These are phyloP conservation scores for Catamblyrhynchus diadema DNA, from an alignment of 2,797 vertebrate genomes.

Conservation along the genomic window DNA sequence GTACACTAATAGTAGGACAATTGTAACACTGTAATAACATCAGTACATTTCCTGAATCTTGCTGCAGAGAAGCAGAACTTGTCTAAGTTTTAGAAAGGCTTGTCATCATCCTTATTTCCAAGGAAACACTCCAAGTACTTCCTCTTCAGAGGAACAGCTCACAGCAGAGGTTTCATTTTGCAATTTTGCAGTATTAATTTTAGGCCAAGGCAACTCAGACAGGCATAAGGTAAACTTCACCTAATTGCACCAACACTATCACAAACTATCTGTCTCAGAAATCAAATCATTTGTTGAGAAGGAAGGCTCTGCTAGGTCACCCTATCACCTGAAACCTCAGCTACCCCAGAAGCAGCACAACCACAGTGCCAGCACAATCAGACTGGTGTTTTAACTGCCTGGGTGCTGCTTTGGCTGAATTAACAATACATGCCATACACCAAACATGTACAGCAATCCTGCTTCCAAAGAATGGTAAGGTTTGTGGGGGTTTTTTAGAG, in stretches of 20 bases:
- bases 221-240: not conserved
- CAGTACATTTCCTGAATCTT: not conserved
- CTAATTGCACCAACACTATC: not conserved
- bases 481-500: not conserved
- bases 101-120: not conserved
- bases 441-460: not conserved
- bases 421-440: not conserved
- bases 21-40: not conserved
- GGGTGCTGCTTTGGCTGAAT: not conserved
- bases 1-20: conserved; percentile 7
- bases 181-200: not conserved
- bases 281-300: not conserved
- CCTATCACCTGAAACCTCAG: not conserved
- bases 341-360: not conserved
- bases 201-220: not conserved
- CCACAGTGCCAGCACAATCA: not conserved
- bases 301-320: not conserved
- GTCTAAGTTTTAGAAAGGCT: conserved; percentile 17
- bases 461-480: not conserved
- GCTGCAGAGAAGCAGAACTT: not conserved
- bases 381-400: not conserved
- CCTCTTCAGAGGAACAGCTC: not conserved
- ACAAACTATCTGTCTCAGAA: not conserved
- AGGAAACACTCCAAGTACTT: not conserved
- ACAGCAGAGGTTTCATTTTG: not conserved